Conservation (phyloP, 2,113 vertebrate genomes). For the Perca schrenkii region DNA sequence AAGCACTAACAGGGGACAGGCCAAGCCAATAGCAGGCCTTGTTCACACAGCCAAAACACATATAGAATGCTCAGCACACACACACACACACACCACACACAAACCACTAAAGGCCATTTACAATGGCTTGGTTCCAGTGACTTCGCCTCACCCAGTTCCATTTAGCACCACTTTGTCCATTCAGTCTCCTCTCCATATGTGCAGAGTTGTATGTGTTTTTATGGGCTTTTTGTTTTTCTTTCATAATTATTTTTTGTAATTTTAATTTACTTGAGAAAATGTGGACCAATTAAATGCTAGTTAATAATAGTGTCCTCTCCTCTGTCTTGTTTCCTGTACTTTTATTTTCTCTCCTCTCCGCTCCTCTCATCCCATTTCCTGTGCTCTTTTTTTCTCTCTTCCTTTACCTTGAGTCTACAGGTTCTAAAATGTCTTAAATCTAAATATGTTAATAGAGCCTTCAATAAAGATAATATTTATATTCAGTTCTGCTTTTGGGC, state of each 20-base stretch:
- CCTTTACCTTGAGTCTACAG: background rate
- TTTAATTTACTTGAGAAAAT: background rate
- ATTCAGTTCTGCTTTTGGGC: background rate
- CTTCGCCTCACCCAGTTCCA: conserved; percentile 12
- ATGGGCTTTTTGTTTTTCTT: background rate
- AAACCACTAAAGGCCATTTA: conserved; percentile 13
- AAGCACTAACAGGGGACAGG: background rate
- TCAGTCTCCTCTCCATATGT: conserved; percentile 8
- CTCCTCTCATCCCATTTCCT: background rate
- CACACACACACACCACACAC: background rate
- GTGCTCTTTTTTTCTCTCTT: background rate
- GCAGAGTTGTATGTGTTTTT: background rate
- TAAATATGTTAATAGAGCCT: background rate
- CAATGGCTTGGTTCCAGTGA: conserved; percentile 38
- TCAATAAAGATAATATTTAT: background rate
- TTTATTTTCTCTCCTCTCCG: background rate
- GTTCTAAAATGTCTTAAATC: background rate
- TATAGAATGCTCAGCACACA: background rate
- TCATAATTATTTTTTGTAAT: no score
- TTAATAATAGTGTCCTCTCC: background rate
- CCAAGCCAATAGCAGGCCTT: conserved; percentile 8
- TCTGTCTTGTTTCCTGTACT: background rate
- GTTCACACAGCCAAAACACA: conserved; percentile 23
- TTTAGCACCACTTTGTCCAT: conserved; percentile 37
- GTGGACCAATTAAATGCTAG: background rate